Evolutionary conservation across 1,140 invertebrate genomes (phyloP).

Genomic region (Pseudachorutes palmiensis): DNA sequence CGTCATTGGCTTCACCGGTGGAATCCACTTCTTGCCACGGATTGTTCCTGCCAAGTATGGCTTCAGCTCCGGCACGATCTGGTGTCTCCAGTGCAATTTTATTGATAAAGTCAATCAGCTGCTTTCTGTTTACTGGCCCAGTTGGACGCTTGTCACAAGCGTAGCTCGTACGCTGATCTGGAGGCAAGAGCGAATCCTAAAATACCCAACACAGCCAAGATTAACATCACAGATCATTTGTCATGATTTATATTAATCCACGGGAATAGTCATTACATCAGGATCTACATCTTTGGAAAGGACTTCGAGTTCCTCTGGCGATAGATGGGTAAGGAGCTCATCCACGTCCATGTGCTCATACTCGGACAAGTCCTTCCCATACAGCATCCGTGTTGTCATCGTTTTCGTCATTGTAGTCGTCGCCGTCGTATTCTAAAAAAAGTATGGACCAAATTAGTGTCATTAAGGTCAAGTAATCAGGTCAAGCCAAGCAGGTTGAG

Average conservation of each 20-base stretch:
- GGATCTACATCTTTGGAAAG: slow-evolving; percentile 98
- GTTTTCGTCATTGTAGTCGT: slow-evolving; percentile 76
- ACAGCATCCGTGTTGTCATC: slow-evolving; percentile 78
- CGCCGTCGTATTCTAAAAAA: slow-evolving; percentile 64
- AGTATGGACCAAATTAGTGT: slow-evolving; percentile 25
- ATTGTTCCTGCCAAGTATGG: slow-evolving; percentile 82
- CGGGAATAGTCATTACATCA: no score
- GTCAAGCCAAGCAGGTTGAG: neutral
- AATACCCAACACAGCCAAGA: slow-evolving; percentile 38
- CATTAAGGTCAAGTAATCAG: neutral
- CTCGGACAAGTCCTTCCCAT: slow-evolving; percentile 83
- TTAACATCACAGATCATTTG: neutral
- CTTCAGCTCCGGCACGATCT: slow-evolving; percentile 90
- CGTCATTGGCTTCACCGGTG: slow-evolving; percentile 65
- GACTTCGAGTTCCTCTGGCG: slow-evolving; percentile 92
- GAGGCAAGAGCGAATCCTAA: slow-evolving; percentile 92
- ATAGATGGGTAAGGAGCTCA: slow-evolving; percentile 84
- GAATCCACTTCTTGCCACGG: slow-evolving; percentile 88
- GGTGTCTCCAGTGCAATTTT: slow-evolving; percentile 95
- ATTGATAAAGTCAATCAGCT: slow-evolving; percentile 94
- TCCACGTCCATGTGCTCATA: slow-evolving; percentile 97
- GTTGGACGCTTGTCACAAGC: slow-evolving; percentile 91
- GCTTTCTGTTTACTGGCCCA: slow-evolving; percentile 89
- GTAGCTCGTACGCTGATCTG: slow-evolving; percentile 88
- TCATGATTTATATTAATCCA: slow-evolving; percentile 43